Evolutionary conservation across 2,113 vertebrate genomes (phyloP).

Genomic region (Coryphaenoides rupestris): DNA sequence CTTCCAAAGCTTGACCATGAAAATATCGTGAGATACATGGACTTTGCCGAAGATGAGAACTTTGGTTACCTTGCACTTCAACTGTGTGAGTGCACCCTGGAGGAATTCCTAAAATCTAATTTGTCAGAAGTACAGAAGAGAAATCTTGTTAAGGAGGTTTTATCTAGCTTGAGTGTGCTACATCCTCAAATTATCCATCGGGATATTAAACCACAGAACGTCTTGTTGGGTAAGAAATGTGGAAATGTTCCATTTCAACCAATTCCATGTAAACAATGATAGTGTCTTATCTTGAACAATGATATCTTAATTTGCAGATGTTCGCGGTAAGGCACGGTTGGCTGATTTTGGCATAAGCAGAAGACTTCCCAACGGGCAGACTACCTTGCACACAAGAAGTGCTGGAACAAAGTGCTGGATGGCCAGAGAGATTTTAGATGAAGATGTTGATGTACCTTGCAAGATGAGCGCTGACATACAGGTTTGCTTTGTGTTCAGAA

Average conservation of each 20-base stretch:
- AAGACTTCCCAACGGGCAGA: slow-evolving; percentile 34
- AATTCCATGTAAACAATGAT: too few species aligned
- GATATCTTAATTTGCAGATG: slow-evolving; percentile 31
- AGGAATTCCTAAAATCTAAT: slow-evolving; percentile 45
- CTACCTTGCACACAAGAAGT: slow-evolving; percentile 35
- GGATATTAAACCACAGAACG: slow-evolving; percentile 69
- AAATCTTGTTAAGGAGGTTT: slow-evolving; percentile 35
- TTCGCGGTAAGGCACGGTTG: slow-evolving; percentile 35
- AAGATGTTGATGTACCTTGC: slow-evolving; percentile 31
- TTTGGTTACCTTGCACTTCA: slow-evolving; percentile 68
- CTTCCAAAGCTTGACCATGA: slow-evolving; percentile 43
- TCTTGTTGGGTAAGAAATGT: slow-evolving; percentile 60
- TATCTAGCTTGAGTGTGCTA: slow-evolving; percentile 48
- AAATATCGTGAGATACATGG: slow-evolving; percentile 57
- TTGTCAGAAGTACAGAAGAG: slow-evolving; percentile 9
- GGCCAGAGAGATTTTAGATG: slow-evolving; percentile 53
- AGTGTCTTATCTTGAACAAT: too few species aligned
- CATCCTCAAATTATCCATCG: slow-evolving; percentile 57
- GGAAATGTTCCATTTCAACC: too few species aligned
- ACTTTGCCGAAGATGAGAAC: slow-evolving; percentile 42
- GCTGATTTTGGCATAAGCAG: slow-evolving; percentile 67
- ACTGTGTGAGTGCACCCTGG: slow-evolving; percentile 66
- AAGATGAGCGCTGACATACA: slow-evolving; percentile 62
- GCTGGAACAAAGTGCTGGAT: slow-evolving; percentile 65
- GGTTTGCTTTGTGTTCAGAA: slow-evolving; percentile 26